phyloP scores from a whole-genome alignment of 2,797 vertebrate species.

The Delichon dasypus region DNA sequence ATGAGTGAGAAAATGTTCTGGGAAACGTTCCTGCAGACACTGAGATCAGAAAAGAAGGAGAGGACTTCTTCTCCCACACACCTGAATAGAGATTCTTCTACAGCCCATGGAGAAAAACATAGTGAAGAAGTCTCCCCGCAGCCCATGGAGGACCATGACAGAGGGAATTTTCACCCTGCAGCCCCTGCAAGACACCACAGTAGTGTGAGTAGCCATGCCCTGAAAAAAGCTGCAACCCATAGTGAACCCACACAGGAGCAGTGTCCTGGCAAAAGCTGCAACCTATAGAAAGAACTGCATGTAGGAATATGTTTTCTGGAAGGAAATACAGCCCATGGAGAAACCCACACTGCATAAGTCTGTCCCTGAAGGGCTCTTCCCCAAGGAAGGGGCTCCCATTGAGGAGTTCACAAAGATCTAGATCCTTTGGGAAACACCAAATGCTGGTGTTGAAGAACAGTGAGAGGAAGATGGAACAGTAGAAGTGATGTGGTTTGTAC shows the following conservation, averaged over 20 bases:
- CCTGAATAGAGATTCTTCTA: not conserved
- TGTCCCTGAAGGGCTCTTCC: not conserved
- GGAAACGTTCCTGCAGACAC: not conserved
- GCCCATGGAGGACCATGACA: rapidly evolving
- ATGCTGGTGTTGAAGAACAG: not conserved
- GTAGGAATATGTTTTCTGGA: not conserved
- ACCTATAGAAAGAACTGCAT: rapidly evolving
- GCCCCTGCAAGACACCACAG: too few species aligned
- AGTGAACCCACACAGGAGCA: not conserved
- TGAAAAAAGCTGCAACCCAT: not conserved
- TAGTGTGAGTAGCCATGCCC: rapidly evolving
- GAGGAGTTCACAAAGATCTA: not conserved
- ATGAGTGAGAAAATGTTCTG: not conserved
- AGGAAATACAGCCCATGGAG: rapidly evolving
- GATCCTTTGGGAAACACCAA: not conserved
- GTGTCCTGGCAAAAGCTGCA: not conserved
- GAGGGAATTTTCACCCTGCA: not conserved
- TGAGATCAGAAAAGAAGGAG: not conserved
- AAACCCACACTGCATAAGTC: not conserved
- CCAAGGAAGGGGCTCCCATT: not conserved
- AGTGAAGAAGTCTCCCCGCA: not conserved
- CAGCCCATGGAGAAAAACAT: not conserved
- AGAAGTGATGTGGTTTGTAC: not conserved
- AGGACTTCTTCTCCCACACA: rapidly evolving
- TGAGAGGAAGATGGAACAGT: not conserved